Percentiles rank a stretch among this genome's conserved stretches.
These are phyloP conservation scores for Petrolisthes cinctipes DNA, from an alignment of 2,888 invertebrate genomes.

Conservation along the genomic window DNA sequence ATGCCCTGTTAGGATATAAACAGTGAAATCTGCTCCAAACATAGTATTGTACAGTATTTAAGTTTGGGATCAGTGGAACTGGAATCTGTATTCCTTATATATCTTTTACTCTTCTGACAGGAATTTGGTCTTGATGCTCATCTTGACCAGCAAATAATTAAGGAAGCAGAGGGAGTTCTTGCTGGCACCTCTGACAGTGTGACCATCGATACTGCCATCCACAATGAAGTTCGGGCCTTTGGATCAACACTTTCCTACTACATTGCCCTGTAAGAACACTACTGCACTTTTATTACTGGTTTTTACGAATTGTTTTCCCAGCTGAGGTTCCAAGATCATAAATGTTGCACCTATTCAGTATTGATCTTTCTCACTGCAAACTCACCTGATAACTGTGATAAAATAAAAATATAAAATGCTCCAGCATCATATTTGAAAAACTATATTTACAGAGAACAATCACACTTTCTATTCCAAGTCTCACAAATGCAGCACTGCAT, in stretches of 20 bases:
- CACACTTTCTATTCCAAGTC: too few species aligned
- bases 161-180: conserved; percentile 80
- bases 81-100: background rate
- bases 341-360: background rate
- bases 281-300: background rate
- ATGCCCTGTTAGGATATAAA: too few species aligned
- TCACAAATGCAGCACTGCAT: too few species aligned
- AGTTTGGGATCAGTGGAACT: background rate
- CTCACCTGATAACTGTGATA: too few species aligned
- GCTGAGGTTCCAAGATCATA: background rate
- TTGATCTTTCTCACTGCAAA: background rate
- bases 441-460: too few species aligned
- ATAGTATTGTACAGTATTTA: too few species aligned
- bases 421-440: too few species aligned
- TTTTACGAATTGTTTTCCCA: background rate
- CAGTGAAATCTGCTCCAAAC: too few species aligned
- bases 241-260: conserved; percentile 93
- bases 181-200: conserved; percentile 79
- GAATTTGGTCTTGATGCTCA: conserved; percentile 90
- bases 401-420: too few species aligned
- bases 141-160: conserved; percentile 83
- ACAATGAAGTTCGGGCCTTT: conserved; percentile 93
- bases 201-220: conserved; percentile 83
- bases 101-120: conserved; percentile 70
- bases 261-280: conserved; percentile 87